Conservation (phyloP, 2,888 invertebrate genomes). For the Nemotelus pantherinus region DNA sequence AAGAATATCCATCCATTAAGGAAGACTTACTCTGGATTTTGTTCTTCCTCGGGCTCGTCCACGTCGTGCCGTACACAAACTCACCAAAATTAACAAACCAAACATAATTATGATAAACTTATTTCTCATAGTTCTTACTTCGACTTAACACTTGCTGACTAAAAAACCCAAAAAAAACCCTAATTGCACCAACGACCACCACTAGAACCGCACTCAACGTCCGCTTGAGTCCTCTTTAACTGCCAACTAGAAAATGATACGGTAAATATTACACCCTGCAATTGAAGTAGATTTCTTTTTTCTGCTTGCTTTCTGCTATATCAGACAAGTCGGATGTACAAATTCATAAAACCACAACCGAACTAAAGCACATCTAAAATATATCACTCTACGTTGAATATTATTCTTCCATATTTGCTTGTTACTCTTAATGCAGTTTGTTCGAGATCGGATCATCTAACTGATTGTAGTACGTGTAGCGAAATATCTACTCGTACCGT, state of each 20-base stretch:
- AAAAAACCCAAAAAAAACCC: neutral
- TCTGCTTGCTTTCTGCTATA: neutral
- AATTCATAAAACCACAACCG: constrained; percentile 7
- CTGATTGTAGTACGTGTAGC: too few species aligned
- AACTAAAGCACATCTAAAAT: constrained; percentile 29
- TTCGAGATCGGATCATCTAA: constrained; percentile 9
- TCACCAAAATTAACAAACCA: constrained; percentile 61
- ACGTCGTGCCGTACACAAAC: constrained; percentile 69
- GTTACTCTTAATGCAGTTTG: neutral
- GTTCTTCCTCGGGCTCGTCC: constrained; percentile 77
- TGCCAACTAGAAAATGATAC: neutral
- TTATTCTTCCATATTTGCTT: constrained; percentile 22
- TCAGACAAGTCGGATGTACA: constrained; percentile 28
- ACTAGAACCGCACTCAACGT: neutral
- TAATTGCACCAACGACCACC: constrained; percentile 5
- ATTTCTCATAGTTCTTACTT: constrained; percentile 56
- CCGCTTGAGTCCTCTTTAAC: too few species aligned
- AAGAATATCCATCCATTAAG: neutral
- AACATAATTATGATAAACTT: constrained; percentile 59
- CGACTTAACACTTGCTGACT: neutral
- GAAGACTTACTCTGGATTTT: constrained; percentile 73
- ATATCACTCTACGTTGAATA: neutral
- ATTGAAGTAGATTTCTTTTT: constrained; percentile 6
- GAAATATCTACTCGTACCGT: too few species aligned
- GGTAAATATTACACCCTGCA: constrained; percentile 12